Percentiles rank a stretch among this genome's conserved stretches.
Evolutionary conservation across 2,797 vertebrate genomes (phyloP).

Genomic region (Premnoplex brunnescens): DNA sequence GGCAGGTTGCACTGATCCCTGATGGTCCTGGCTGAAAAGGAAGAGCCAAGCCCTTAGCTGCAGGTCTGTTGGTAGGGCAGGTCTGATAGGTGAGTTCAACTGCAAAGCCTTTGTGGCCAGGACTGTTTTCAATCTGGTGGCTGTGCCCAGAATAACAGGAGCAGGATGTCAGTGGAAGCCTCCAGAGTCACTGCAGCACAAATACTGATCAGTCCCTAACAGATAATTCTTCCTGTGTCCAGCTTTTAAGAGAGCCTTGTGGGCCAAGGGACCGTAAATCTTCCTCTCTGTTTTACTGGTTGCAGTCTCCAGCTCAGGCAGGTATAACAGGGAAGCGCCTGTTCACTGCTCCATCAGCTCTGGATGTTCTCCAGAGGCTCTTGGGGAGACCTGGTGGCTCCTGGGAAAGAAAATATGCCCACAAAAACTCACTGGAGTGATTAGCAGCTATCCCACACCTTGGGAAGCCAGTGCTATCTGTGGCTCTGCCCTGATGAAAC

Average conservation of each 20-base stretch:
- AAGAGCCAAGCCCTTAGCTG: background rate
- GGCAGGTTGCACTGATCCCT: background rate
- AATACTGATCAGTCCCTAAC: constrained; percentile 11
- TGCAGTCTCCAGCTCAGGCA: background rate
- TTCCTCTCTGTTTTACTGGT: background rate
- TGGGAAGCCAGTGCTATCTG: constrained; percentile 1
- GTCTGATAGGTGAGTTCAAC: background rate
- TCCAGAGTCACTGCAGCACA: constrained; percentile 28
- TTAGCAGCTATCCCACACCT: background rate
- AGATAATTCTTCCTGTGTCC: constrained; percentile 57
- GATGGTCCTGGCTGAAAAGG: background rate
- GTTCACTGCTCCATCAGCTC: background rate
- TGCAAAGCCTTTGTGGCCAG: background rate
- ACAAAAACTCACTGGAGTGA: background rate
- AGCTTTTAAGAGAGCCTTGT: background rate
- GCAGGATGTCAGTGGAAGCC: constrained; percentile 57
- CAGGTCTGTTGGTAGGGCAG: background rate
- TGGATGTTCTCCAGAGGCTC: constrained; percentile 26
- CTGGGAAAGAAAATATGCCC: background rate
- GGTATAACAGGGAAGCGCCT: background rate
- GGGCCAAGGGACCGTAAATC: background rate
- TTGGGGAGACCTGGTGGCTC: background rate
- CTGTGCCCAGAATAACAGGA: constrained; percentile 67
- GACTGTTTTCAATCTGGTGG: constrained; percentile 25
- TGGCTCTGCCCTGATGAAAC: background rate